Base-by-base conservation (phyloP, 1,140 invertebrate species). In the Dicyema japonicum region DNA sequence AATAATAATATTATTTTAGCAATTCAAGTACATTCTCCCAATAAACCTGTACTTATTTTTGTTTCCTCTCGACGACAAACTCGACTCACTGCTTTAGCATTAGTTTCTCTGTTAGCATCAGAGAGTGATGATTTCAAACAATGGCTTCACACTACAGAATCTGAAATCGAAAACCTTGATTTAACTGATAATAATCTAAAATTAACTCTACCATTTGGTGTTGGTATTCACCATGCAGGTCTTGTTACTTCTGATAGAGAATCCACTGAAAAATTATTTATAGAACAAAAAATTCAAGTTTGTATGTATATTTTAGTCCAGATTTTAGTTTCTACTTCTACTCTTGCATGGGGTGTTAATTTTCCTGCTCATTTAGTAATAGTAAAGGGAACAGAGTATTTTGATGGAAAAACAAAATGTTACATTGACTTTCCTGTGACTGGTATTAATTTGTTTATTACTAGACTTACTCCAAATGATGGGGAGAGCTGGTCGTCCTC, bases 361-460 rank as follows among this genome's bases (percentile, higher is more conserved):
- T 72, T 92, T 37, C 85, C 85, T 2, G 82, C 85, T 13, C 71
- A 78, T 51, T 47, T 80, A 12, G 74, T 80, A 0, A 40, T 53
- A 27, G 38, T 53, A 15, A 53, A 53, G 34, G 51, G 50, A 27
- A 94, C 88, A 2, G 88, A 97, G 51, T 97, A 82, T 51, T 97
- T 68, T 47, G 85, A 97, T 52, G 82, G 78, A 5, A 90, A 92
- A 44, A 63, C 64, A 3, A 71, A 76, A 41, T 64, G 78, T 39
- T 97, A 97, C 49, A 74, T 92, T 2, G 85, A 97, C 39, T 94
- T 94, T 67, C 88, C 88, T 1, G 88, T 97, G 25, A 97, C 85
- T 1, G 80, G 85, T 59, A 67, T n/a, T 32, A 7, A 16, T 24
- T 16, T 9, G 16, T 22, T 11, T 26, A 16, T 18, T 35, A 42